phyloP scores from a whole-genome alignment of 2,888 invertebrate genomes.

The Polymixis flavicincta region DNA sequence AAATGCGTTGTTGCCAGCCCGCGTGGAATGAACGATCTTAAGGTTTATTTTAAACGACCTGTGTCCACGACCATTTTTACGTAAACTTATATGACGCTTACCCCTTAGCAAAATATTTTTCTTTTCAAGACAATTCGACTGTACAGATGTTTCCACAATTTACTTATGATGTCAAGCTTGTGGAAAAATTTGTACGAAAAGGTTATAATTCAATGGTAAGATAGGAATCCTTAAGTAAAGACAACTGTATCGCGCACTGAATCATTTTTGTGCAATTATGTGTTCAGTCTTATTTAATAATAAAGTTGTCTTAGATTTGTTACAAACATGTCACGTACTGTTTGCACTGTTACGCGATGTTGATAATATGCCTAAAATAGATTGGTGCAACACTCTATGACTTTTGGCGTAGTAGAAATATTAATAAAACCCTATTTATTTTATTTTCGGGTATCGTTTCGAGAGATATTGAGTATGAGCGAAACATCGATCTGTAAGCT shows the following conservation, averaged over 20 bases:
- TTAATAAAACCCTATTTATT: not conserved
- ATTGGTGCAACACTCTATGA: not conserved
- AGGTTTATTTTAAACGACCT: no score
- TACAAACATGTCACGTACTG: conserved; percentile 1
- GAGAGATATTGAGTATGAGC: not conserved
- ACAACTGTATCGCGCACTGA: conserved; percentile 13
- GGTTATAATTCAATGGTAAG: conserved; percentile 12
- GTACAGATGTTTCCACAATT: conserved; percentile 15
- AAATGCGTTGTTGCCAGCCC: no score
- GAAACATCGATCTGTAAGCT: not conserved
- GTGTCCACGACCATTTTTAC: no score
- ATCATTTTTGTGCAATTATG: conserved; percentile 11
- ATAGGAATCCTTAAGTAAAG: conserved; percentile 26
- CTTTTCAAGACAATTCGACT: not conserved
- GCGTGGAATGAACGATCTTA: no score
- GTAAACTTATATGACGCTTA: not conserved
- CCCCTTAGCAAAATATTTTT: not conserved
- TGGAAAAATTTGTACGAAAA: conserved; percentile 16
- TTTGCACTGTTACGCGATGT: not conserved
- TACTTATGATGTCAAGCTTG: not conserved
- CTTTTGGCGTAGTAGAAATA: no score
- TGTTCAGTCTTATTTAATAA: conserved; percentile 32
- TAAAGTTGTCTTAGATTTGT: conserved; percentile 16
- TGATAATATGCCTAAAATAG: conserved; percentile 1
- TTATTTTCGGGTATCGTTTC: not conserved